Evolutionary conservation across 2,888 invertebrate species (phyloP).

Genomic region (Prenolepis imparis): DNA sequence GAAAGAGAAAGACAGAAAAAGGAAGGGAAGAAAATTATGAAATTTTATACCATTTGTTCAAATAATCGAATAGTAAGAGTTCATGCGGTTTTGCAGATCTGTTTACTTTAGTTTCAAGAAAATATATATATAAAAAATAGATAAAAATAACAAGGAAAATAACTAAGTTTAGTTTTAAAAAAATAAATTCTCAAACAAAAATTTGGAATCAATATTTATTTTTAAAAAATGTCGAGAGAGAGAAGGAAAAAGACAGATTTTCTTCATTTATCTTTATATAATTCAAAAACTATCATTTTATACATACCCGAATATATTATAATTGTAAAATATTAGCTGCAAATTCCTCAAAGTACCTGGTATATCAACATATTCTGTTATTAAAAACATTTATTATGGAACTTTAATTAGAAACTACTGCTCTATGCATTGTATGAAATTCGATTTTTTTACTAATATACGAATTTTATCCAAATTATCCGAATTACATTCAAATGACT

Average conservation of each 20-base stretch:
- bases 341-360: background rate
- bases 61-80: background rate
- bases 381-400: constrained; percentile 1
- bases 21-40: background rate
- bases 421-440: background rate
- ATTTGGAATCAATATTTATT: constrained; percentile 4
- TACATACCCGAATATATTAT: constrained; percentile 2
- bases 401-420: background rate
- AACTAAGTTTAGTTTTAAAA: background rate
- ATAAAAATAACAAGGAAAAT: background rate
- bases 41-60: background rate
- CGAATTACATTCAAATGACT: background rate
- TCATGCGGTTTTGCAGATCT: background rate
- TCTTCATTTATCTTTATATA: background rate
- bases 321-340: background rate
- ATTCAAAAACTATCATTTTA: background rate
- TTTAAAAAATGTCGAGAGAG: background rate
- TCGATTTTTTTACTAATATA: background rate
- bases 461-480: constrained; percentile 36
- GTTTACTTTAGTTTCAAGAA: background rate
- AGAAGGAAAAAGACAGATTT: background rate
- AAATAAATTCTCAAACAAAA: background rate
- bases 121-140: background rate
- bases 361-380: background rate
- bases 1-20: background rate